Base-by-base conservation (phyloP, 2,797 vertebrate species). In the Scarus forsteni region DNA sequence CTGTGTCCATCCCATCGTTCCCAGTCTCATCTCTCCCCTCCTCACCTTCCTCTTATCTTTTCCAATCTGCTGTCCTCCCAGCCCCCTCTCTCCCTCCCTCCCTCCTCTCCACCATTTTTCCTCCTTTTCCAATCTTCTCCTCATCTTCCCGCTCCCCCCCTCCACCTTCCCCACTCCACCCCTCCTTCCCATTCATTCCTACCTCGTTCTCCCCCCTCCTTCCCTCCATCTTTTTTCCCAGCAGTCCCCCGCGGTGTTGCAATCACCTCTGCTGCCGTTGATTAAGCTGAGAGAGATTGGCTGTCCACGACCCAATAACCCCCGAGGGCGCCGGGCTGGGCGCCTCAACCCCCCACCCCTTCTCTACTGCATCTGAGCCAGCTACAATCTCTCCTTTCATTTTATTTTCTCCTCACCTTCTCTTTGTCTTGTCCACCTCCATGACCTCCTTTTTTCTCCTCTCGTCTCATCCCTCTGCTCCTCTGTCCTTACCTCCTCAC, bases 261-360 rank as follows among this genome's bases (percentile, higher is more conserved):
- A 91, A 89, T 89, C 88, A 90, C 86, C 87, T 88, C 80, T 87
- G 88, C 88, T 91, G 89, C 85, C 93, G 90, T 93, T 93, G 92
- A 94, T 94, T 91, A 93, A 92, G 90, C 87, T 84, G 86, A 92
- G 89, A 91, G 91, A 93, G 91, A 94, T 92, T 93, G 92, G 89
- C 83, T 93, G 89, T 93, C 91, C 88, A 83, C 85, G 91, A 92
- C 89, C 93, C 90, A 90, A 91, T 92, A 91, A 92, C 92, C 91
- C 89, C 87, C 45, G 71, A 86, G 87, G 84, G 85, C 45, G 60
- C 58, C 34, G 7, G 65, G 61, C 80, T 64, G 51, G 63, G 59
- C 10, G 8, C 65, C 38, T 34, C 65, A 73, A 5, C 58, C 70
- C 60, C 40, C 52, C 34, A 2, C 50, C 69, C 18, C 54, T 54